Evolutionary conservation across 2,888 invertebrate genomes (phyloP).

Genomic region (Nomada fucata): DNA sequence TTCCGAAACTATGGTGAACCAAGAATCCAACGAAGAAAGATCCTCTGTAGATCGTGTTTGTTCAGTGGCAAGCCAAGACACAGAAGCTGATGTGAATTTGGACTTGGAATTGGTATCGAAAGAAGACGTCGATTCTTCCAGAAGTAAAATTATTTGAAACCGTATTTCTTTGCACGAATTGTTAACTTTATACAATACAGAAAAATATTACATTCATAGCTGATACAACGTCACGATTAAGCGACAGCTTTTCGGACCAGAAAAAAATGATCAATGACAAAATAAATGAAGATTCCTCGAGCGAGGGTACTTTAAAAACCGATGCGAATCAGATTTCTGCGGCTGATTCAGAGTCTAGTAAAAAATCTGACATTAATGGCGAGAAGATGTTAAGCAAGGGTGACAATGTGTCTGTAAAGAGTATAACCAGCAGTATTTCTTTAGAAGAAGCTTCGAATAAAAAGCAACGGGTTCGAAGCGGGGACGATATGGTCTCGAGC

Average conservation of each 20-base stretch:
- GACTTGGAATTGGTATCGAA: conserved; percentile 75
- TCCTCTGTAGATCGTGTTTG: conserved; percentile 42
- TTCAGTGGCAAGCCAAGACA: conserved; percentile 71
- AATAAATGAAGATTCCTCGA: neutral
- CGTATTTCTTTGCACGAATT: neutral
- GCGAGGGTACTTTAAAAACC: conserved; percentile 38
- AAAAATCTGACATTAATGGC: neutral
- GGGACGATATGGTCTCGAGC: neutral
- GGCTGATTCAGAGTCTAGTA: conserved; percentile 15
- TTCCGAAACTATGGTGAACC: conserved; percentile 38
- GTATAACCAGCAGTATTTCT: conserved; percentile 8
- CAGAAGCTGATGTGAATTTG: conserved; percentile 76
- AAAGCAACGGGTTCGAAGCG: conserved; percentile 19
- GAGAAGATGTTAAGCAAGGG: conserved; percentile 19
- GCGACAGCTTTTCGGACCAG: conserved; percentile 10
- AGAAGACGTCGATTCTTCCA: conserved; percentile 70
- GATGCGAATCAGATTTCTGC: conserved; percentile 12
- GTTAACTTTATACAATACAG: neutral
- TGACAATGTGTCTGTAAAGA: conserved; percentile 24
- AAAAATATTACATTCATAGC: conserved; percentile 36
- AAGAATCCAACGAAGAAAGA: conserved; percentile 36
- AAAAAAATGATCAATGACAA: conserved; percentile 51
- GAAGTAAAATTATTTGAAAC: conserved; percentile 61
- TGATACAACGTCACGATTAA: conserved; percentile 31
- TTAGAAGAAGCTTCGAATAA: conserved; percentile 12